Evolutionary conservation across 2,113 vertebrate genomes (phyloP), one percentile per base, ranked within the genome.

Genomic region (Nothoprocta pentlandii): DNA sequence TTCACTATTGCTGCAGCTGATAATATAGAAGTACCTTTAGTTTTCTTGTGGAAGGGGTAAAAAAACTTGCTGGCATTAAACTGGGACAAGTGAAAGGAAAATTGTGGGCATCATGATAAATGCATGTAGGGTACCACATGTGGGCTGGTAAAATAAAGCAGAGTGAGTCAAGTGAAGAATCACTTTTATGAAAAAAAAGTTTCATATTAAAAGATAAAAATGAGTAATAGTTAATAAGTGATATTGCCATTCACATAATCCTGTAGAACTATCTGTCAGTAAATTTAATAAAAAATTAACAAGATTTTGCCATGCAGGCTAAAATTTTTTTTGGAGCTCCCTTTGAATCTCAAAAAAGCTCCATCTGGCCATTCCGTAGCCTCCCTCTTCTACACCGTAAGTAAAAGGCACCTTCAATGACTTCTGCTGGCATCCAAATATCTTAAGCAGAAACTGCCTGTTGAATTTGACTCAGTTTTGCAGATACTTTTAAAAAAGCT

Each of bases 201-300:
- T 85, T 96, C 79, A 82, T 94, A 96, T 95, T 96, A 84, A 97
- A 97, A 97, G 93, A 74, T 34, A 12, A 91, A 96, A 94, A 82
- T 82, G 28, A 92, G 51, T 95, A 96, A 94, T 96, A 96, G 91
- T 97, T 96, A 95, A 83, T 92, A 91, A 91, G 86, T 95, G 59
- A 94, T 82, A 94, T 97, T 87, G 89, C 82, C 80, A 89, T 67
- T 84, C 79, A 73, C 88, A 90, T 83, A 93, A 85, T 91, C 34
- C 58, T 61, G 23, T 51, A 73, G 92, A 93, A 93, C 80, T 87
- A 94, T 95, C 95, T 97, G 93, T 89, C 95, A 86, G 44, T 20
- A 80, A 85, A 54, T 70, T 16, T 78, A 92, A 53, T 80, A 90
- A 53, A 87, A 75, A 46, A 20, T 64, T 51, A 59, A 25, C 1